Evolutionary conservation across 64 coral and sea anemone genomes (phyloP).

Genomic region (Stylophora pistillata): DNA sequence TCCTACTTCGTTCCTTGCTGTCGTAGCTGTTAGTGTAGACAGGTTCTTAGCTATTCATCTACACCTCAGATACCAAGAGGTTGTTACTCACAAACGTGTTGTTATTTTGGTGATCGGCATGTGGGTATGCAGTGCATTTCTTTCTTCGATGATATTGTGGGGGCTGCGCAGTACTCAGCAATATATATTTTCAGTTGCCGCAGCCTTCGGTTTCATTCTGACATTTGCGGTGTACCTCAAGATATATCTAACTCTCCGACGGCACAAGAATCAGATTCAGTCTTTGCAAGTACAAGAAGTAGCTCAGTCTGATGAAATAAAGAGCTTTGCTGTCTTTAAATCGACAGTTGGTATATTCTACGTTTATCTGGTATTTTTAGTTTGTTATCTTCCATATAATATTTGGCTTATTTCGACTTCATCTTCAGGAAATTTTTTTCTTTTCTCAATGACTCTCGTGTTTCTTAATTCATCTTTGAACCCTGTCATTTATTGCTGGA

Average conservation of each 20-base stretch:
- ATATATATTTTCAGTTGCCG: neutral
- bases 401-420: neutral
- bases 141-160: neutral
- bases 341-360: neutral
- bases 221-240: neutral
- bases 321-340: neutral
- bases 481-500: neutral
- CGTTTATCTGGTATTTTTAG: neutral
- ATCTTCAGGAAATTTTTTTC: neutral
- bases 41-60: neutral
- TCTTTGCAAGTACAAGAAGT: neutral
- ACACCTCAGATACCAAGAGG: neutral
- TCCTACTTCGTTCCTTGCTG: neutral
- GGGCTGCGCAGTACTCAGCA: neutral
- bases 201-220: neutral
- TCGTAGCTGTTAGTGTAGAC: neutral
- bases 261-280: constrained; percentile 4
- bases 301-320: neutral
- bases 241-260: neutral
- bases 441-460: neutral
- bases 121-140: neutral
- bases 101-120: neutral
- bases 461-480: neutral
- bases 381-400: neutral
- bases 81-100: neutral